Conservation (phyloP, 2,113 vertebrate species). For the Crypturellus undulatus region DNA sequence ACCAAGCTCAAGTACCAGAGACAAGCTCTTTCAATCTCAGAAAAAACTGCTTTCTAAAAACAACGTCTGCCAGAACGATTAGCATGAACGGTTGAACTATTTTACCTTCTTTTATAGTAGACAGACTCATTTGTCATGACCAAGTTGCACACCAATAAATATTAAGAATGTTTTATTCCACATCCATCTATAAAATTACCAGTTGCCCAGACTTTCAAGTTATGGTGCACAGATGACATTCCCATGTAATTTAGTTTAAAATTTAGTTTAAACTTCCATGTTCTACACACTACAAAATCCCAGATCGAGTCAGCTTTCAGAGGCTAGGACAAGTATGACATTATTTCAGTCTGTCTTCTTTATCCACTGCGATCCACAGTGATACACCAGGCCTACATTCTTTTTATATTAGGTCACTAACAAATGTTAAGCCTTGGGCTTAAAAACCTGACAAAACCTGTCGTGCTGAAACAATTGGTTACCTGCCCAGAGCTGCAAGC, state of each 20-base stretch:
- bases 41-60: neutral
- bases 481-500: conserved; percentile 30
- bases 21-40: neutral
- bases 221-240: neutral
- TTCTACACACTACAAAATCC: neutral
- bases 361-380: neutral
- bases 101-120: neutral
- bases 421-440: conserved; percentile 59
- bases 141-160: neutral
- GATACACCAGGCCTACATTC: conserved; percentile 36
- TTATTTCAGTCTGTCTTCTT: conserved; percentile 35
- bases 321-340: conserved; percentile 8
- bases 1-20: neutral
- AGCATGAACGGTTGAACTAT: accelerated
- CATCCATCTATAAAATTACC: neutral
- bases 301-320: conserved; percentile 8
- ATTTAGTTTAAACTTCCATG: conserved; percentile 32
- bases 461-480: conserved; percentile 20
- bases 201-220: neutral
- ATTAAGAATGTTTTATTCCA: neutral
- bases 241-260: neutral
- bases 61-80: neutral
- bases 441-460: conserved; percentile 59
- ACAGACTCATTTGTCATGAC: neutral
- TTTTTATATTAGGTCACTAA: conserved; percentile 60